These are phyloP conservation scores for Neosilurus hyrtlii DNA, from an alignment of 2,797 vertebrate genomes.

Conservation along the genomic window DNA sequence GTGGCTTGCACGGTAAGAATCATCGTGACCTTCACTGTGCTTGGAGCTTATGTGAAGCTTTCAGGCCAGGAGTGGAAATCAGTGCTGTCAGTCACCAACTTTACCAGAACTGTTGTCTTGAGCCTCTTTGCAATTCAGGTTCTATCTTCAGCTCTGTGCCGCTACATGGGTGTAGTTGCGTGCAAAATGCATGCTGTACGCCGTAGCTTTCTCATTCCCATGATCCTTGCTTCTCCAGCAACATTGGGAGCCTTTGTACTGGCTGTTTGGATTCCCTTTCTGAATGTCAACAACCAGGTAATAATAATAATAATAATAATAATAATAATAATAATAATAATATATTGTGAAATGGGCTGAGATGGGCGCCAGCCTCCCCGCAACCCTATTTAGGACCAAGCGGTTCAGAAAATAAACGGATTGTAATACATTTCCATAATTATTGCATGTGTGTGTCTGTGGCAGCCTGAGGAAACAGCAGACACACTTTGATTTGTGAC, in stretches of 20 bases:
- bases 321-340: not conserved
- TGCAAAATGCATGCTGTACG: constrained; percentile 78
- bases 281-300: not conserved
- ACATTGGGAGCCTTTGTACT: constrained; percentile 56
- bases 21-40: constrained; percentile 48
- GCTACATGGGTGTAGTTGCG: constrained; percentile 78
- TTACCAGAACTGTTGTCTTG: constrained; percentile 16
- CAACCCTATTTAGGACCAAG: too few species aligned
- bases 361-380: too few species aligned
- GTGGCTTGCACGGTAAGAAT: constrained; percentile 72
- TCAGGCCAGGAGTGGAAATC: constrained; percentile 12
- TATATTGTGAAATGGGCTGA: not conserved
- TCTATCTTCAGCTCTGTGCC: constrained; percentile 73
- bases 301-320: not conserved
- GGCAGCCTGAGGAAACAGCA: not conserved
- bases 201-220: constrained; percentile 72
- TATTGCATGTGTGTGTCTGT: not conserved
- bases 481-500: not conserved
- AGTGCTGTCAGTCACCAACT: not conserved
- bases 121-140: constrained; percentile 59
- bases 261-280: constrained; percentile 32
- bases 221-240: constrained; percentile 65
- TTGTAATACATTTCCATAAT: not conserved
- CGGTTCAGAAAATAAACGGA: too few species aligned
- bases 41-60: constrained; percentile 62